phyloP scores from a whole-genome alignment of 37 sponge, comb jelly and placozoan genomes.

The Halisarca cf. caerulea region DNA sequence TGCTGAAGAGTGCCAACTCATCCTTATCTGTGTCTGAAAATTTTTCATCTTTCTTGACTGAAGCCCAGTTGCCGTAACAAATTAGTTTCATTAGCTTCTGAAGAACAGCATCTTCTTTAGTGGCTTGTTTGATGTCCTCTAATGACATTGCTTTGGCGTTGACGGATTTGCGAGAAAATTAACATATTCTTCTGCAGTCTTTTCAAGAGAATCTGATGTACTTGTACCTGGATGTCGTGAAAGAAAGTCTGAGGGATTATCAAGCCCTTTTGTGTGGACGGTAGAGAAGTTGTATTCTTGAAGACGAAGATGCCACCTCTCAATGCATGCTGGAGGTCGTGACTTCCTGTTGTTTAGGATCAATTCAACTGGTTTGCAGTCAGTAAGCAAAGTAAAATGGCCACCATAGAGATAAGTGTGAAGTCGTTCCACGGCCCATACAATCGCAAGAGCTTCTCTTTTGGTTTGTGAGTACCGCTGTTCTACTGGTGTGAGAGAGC shows the following conservation, averaged over 20 bases:
- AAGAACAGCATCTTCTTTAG: slow-evolving; percentile 25
- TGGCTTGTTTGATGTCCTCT: slow-evolving; percentile 25
- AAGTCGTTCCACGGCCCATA: slow-evolving; percentile 34
- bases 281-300: slow-evolving; percentile 41
- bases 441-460: slow-evolving; percentile 43
- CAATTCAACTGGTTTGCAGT: slow-evolving; percentile 14
- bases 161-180: slow-evolving; percentile 22
- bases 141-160: slow-evolving; percentile 38
- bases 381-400: background rate
- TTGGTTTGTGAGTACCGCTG: slow-evolving; percentile 41
- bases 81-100: slow-evolving; percentile 13
- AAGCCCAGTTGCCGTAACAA: background rate
- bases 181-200: slow-evolving; percentile 22
- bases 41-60: background rate
- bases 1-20: slow-evolving; percentile 5
- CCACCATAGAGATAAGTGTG: too few species aligned
- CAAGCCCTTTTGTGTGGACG: slow-evolving; percentile 39
- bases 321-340: slow-evolving; percentile 49
- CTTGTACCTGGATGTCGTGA: slow-evolving; percentile 31
- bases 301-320: slow-evolving; percentile 40
- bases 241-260: slow-evolving; percentile 52
- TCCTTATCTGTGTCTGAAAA: background rate
- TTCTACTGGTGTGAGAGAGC: slow-evolving; percentile 38
- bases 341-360: slow-evolving; percentile 30
- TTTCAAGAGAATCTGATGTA: background rate